Evolutionary conservation across 2,797 vertebrate species (phyloP), one percentile per base, ranked within the genome.

Genomic region (Typhlichthys eigenmanni): DNA sequence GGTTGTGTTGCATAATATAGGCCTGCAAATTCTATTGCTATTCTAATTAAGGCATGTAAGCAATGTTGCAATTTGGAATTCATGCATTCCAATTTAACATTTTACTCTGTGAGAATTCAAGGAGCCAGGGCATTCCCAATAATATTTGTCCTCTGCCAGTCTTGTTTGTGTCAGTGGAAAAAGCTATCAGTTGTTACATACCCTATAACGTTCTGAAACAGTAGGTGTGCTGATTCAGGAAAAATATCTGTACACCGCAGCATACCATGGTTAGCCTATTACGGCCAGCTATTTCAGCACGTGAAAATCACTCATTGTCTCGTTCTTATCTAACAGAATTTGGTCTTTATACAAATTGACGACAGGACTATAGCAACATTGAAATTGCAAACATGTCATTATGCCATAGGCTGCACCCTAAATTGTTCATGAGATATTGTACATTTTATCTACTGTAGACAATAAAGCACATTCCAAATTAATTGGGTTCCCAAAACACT

Each of bases 271-370:
- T 55, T 16, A 6, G 69, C 71, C 84, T 66, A 66, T 3, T 43
- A 49, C 67, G 75, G 57, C 68, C 69, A 77, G 76, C 83, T 86
- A 85, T 71, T 66, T 60, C 62, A 68, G 63, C 63, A 71, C 62
- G 68, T 64, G 17, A 58, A 29, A 71, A 58, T 51, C 47, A 19
- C 17, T 8, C 6, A 9, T 52, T 58, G 13, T 80, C 50, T 52
- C 43, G 74, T 63, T 76, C 65, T 24, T 2, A 56, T 47, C 74
- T 62, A n/a, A 50, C 4, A 49, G 14, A 14, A n/a, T 14, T 50
- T 7, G 11, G 8, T 50, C 17, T 51, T 17, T 51, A 51, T 51
- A 14, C 4, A 51, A 51, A 14, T 38, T 38, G 34, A 38, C 34
- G 8, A 6, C 34, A 38, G 2, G 8, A 38, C 34, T 8, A 38